Evolutionary conservation across 2,888 invertebrate genomes (phyloP), one percentile per base, ranked within the genome.

Genomic region (Spisula solida): DNA sequence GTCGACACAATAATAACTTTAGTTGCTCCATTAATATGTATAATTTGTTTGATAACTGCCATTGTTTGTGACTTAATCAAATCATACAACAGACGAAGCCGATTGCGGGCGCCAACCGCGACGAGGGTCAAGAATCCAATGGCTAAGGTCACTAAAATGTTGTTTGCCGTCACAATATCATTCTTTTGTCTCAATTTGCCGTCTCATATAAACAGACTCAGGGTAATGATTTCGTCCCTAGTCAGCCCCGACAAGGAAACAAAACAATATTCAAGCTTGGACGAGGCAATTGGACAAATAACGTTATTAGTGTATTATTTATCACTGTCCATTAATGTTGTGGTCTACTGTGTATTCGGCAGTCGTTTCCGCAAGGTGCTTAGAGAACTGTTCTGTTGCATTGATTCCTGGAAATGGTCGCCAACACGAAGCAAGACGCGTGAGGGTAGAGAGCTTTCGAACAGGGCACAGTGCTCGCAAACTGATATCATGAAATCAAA

Each of bases 321-420:
- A 78, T 94, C 94, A 29, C 93, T 94, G 60, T 92, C 94, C 12
- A 93, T 94, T 29, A 95, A 95, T 81, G 83, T 94, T n/a, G 34
- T 94, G 18, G 92, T 95, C 12, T 95, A 95, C 81, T 87, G 94
- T 12, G 83, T 88, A 1, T 94, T 93, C 85, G 95, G 95, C 0
- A 91, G 92, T 18, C 93, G 92, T 70, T 95, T 95, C 88, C 82
- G 95, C 31, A 92, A 86, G 29, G 88, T 91, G 1, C 86, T 90
- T 20, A 87, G 29, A 47, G 41, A 81, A 14, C 29, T 86, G 80
- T 81, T 81, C 18, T 83, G 70, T 80, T 14, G 34, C 16, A 75
- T 34, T 5, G 31, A 75, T 16, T 16, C 75, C 25, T 75, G 29
- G 75, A 31, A 34, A 18, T 75, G 75, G 75, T 75, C 75, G 34